These are phyloP conservation scores for Brachypteracias leptosomus DNA, from an alignment of 2,113 vertebrate species.

Conservation along the genomic window DNA sequence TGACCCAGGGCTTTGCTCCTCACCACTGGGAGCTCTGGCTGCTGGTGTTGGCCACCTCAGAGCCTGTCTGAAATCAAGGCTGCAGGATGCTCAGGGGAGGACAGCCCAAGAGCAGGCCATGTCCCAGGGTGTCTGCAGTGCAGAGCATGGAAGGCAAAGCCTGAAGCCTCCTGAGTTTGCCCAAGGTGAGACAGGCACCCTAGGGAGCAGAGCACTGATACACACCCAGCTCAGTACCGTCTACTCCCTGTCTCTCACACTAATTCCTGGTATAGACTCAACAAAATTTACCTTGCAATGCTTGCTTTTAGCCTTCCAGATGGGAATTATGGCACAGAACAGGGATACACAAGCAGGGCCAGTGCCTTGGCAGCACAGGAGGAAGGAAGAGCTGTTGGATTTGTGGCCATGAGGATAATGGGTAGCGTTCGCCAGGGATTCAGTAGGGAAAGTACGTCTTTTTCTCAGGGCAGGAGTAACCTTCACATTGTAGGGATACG, in stretches of 20 bases:
- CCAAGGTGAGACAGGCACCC: not conserved
- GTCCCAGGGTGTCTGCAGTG: not conserved
- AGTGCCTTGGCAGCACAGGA: rapidly evolving
- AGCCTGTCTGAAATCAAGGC: not conserved
- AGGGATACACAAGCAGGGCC: not conserved
- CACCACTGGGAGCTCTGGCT: not conserved
- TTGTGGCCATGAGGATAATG: rapidly evolving
- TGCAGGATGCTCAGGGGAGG: not conserved
- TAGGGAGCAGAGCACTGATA: not conserved
- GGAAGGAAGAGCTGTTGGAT: not conserved
- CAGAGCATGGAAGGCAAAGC: not conserved
- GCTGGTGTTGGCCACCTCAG: rapidly evolving
- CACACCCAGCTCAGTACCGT: not conserved
- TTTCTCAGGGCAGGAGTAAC: not conserved
- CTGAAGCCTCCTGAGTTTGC: not conserved
- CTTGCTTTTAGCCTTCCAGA: not conserved
- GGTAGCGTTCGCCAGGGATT: not conserved
- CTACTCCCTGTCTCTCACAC: not conserved
- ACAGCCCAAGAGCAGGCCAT: not conserved
- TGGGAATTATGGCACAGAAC: not conserved
- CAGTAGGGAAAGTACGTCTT: not conserved
- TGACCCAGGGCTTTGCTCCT: not conserved
- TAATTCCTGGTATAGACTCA: not conserved
- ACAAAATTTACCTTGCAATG: not conserved
- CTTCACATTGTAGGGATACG: too few species aligned